phyloP scores from a whole-genome alignment of 92 coral and sea anemone species.

The Palythoa caribaeorum region DNA sequence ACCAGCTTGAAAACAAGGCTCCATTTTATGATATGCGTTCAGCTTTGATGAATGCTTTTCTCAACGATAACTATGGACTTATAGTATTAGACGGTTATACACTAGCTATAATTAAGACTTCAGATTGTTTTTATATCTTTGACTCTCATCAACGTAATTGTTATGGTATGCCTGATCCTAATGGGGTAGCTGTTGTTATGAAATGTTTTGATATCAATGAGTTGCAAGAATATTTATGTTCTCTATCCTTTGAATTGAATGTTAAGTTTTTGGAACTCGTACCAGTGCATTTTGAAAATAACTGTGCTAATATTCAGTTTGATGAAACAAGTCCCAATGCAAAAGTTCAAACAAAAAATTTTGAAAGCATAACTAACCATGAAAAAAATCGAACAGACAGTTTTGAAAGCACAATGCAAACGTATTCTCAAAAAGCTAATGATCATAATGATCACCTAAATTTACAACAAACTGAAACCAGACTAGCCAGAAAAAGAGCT shows the following conservation, averaged over 20 bases:
- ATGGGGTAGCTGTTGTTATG: conserved; percentile 34
- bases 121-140: conserved; percentile 18
- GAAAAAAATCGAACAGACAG: conserved; percentile 2
- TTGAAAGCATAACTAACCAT: neutral
- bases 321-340: neutral
- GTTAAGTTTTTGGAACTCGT: neutral
- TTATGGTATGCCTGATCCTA: conserved; percentile 43
- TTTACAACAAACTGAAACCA: conserved; percentile 13
- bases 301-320: conserved; percentile 18
- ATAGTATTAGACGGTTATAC: conserved; percentile 26
- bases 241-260: conserved; percentile 25
- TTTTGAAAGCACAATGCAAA: conserved; percentile 3
- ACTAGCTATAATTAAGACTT: conserved; percentile 20
- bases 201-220: conserved; percentile 25
- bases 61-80: conserved; percentile 21
- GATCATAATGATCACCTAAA: conserved; percentile 3
- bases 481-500: neutral
- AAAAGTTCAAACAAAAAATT: neutral
- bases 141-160: conserved; percentile 28
- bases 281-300: conserved; percentile 1
- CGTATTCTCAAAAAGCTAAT: neutral
- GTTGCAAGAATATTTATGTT: conserved; percentile 30
- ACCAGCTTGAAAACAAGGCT: conserved; percentile 18
- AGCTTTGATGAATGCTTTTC: conserved; percentile 27
- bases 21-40: neutral